Percentiles rank a stretch among this genome's conserved stretches.
Conservation (phyloP, 92 coral and sea anemone species). For the Meandrina meandrites region DNA sequence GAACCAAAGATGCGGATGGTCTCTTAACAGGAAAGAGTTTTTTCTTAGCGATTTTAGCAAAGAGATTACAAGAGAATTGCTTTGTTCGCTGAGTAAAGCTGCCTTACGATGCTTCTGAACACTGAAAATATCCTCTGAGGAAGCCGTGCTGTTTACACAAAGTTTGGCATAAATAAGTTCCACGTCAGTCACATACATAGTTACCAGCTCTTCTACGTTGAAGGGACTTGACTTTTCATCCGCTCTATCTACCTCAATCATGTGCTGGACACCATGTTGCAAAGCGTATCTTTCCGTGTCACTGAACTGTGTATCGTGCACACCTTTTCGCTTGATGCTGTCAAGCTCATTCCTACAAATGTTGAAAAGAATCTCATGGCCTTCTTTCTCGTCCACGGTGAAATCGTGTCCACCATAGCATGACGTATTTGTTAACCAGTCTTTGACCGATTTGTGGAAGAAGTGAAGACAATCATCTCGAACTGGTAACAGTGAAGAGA, state of each 20-base stretch:
- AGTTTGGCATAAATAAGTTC: neutral
- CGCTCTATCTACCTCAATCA: neutral
- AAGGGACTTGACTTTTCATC: neutral
- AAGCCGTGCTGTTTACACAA: neutral
- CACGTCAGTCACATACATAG: neutral
- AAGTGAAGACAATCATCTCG: conserved; percentile 27
- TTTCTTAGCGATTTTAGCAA: neutral
- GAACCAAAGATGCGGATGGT: neutral
- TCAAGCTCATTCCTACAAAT: conserved; percentile 24
- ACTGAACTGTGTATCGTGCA: neutral
- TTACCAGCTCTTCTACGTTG: neutral
- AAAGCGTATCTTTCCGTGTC: neutral
- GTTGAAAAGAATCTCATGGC: neutral
- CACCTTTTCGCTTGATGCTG: neutral
- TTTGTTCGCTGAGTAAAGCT: neutral
- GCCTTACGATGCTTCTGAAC: neutral
- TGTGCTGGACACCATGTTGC: neutral
- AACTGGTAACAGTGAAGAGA: conserved; percentile 48
- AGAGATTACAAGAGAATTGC: neutral
- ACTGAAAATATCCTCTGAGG: neutral
- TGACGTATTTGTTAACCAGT: conserved; percentile 32
- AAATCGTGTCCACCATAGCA: conserved; percentile 12
- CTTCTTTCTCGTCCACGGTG: conserved; percentile 33
- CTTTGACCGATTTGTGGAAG: neutral
- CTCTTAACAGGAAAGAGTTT: neutral